A percentile compares a stretch with the other conserved stretches of the same genome.
These are phyloP conservation scores for Dione vanillae DNA, from an alignment of 2,888 invertebrate species.

Conservation along the genomic window DNA sequence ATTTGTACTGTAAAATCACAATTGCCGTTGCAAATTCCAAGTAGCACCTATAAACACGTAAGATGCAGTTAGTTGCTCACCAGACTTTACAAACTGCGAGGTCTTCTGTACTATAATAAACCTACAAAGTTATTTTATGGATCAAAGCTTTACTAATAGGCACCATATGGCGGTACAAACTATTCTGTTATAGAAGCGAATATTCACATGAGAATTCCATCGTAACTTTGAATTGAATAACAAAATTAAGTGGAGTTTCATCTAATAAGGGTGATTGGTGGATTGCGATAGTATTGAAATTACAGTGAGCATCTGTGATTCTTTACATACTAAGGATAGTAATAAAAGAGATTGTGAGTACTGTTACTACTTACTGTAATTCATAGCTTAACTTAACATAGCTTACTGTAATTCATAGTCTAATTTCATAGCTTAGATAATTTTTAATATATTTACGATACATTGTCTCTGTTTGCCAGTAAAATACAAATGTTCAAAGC, in stretches of 20 bases:
- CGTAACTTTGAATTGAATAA: constrained; percentile 23
- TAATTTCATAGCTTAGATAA: too few relatives aligned
- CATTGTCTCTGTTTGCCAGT: too few relatives aligned
- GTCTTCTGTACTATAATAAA: constrained; percentile 21
- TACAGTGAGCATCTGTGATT: background rate
- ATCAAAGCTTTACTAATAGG: constrained; percentile 32
- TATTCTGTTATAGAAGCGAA: constrained; percentile 21
- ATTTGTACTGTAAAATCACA: too few relatives aligned
- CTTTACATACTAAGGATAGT: background rate
- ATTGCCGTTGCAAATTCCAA: background rate
- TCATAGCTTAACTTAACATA: too few relatives aligned
- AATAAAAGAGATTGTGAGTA: too few relatives aligned
- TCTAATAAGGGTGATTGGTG: background rate
- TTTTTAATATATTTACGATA: too few relatives aligned
- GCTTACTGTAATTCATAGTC: too few relatives aligned
- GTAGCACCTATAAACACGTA: constrained; percentile 3
- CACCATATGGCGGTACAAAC: constrained; percentile 24
- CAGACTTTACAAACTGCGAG: constrained; percentile 25
- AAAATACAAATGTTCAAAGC: too few relatives aligned
- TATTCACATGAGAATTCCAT: constrained; percentile 12
- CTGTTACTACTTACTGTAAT: too few relatives aligned
- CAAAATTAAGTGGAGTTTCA: constrained; percentile 20
- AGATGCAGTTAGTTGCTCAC: constrained; percentile 23
- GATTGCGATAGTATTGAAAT: constrained; percentile 5
- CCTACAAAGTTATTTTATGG: constrained; percentile 30